Evolutionary conservation across 2,888 invertebrate genomes (phyloP).

Genomic region (Microplitis deprimator): DNA sequence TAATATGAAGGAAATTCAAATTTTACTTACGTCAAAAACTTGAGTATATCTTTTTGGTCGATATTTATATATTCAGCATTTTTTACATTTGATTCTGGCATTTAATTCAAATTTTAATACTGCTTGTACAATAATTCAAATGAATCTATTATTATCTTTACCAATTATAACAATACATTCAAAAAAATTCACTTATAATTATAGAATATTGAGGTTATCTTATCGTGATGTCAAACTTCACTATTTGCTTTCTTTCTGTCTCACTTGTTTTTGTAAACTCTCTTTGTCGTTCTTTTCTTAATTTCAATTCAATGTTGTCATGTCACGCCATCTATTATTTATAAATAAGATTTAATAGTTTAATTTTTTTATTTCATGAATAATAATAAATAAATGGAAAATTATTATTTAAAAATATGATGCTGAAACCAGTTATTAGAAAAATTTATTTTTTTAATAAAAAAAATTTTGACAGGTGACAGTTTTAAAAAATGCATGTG

Average conservation of each 20-base stretch:
- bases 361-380: not conserved
- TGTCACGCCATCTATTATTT: not conserved
- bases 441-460: not conserved
- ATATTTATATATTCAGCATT: not conserved
- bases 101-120: not conserved
- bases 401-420: too few relatives aligned
- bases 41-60: not conserved
- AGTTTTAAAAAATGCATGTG: too few relatives aligned
- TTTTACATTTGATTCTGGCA: not conserved
- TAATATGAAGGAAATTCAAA: not conserved
- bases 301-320: not conserved
- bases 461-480: too few relatives aligned
- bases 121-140: not conserved
- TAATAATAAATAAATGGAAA: too few relatives aligned
- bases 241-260: conserved; percentile 5
- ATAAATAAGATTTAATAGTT: not conserved
- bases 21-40: not conserved
- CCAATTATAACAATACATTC: conserved; percentile 7
- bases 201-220: conserved; percentile 12
- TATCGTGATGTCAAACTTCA: conserved; percentile 8
- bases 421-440: too few relatives aligned
- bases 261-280: not conserved
- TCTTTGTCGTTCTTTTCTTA: not conserved
- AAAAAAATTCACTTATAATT: conserved; percentile 2
- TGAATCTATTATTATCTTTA: conserved; percentile 12